Evolutionary conservation across 1,140 invertebrate species (phyloP), one percentile per base, ranked within the genome.

Genomic region (Bombus confusus): DNA sequence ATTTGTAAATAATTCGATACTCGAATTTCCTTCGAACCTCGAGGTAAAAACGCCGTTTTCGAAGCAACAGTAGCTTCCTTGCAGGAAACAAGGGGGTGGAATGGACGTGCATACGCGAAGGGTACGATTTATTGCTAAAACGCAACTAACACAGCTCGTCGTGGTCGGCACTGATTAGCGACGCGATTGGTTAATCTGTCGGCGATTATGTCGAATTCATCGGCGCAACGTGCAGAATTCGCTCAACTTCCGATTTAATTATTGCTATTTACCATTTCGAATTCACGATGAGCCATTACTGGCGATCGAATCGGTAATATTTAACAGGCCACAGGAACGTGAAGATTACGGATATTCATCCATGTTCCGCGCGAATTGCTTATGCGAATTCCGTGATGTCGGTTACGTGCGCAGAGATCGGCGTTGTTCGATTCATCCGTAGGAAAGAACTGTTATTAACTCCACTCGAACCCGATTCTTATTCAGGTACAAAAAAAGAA

Each of bases 181-280:
- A 90, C 88, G 88, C 89, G 90, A 90, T 90, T 90, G 89, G 88
- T 90, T 88, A 90, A 90, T 90, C 89, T 90, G 89, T 90, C 89
- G 80, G 89, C 89, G 89, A 90, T 90, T 90, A 90, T 88, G 89
- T 90, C 86, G 89, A 90, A 90, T 90, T 90, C 89, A 90, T 88
- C 83, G 86, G 83, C 72, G 86, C 83, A 90, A 90, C 88, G 89
- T 87, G 83, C 88, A 90, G 86, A 90, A 88, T 90, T 90, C 89
- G 89, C 88, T 88, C 89, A 84, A 90, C 88, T 90, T 90, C 89
- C 88, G 89, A 90, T 90, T 90, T 90, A 90, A 90, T 90, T 90
- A 90, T 90, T 90, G 88, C 89, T 90, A 90, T 90, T 90, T 90
- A 90, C 88, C 89, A 90, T 90, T 90, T 90, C 89, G 89, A 90